A percentile compares a stretch with the other conserved stretches of the same genome.
These are phyloP conservation scores for Tryphoninae sp. DNA, from an alignment of 2,888 invertebrate species.

Conservation along the genomic window DNA sequence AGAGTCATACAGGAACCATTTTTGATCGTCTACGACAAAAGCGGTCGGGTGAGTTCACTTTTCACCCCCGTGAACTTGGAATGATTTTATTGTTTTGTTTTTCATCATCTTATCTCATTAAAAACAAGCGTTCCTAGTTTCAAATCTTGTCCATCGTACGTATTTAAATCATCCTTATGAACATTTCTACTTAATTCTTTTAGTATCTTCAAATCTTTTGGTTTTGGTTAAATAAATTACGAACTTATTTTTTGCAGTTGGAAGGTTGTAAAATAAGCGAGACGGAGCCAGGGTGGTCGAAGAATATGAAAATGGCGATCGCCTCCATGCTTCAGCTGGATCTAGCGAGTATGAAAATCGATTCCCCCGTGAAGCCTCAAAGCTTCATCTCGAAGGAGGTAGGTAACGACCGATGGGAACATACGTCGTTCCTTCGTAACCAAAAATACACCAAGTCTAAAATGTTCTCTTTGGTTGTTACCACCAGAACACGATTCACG, in stretches of 20 bases:
- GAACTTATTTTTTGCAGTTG: conserved; percentile 65
- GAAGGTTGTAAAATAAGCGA: conserved; percentile 73
- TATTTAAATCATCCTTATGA: too few relatives aligned
- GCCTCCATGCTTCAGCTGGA: conserved; percentile 80
- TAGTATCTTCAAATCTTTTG: neutral
- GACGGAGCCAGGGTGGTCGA: conserved; percentile 77
- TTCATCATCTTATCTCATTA: neutral
- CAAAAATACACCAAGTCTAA: conserved; percentile 1
- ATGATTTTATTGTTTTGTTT: neutral
- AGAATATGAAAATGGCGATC: conserved; percentile 81
- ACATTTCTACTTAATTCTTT: neutral
- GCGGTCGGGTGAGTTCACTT: conserved; percentile 65
- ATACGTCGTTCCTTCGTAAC: conserved; percentile 62
- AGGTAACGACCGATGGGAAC: conserved; percentile 81
- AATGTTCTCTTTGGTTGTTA: conserved; percentile 82
- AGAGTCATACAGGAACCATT: conserved; percentile 71
- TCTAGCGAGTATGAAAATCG: conserved; percentile 62
- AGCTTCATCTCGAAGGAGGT: conserved; percentile 77
- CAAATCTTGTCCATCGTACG: neutral
- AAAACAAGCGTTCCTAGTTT: neutral
- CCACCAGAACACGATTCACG: conserved; percentile 80
- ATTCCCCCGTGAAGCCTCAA: conserved; percentile 67
- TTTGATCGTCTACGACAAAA: conserved; percentile 70
- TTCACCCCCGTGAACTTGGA: neutral
- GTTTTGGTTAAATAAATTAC: neutral